A percentile compares a stretch with the other conserved stretches of the same genome.
Evolutionary conservation across 2,113 vertebrate genomes (phyloP).

Genomic region (Menura novaehollandiae): DNA sequence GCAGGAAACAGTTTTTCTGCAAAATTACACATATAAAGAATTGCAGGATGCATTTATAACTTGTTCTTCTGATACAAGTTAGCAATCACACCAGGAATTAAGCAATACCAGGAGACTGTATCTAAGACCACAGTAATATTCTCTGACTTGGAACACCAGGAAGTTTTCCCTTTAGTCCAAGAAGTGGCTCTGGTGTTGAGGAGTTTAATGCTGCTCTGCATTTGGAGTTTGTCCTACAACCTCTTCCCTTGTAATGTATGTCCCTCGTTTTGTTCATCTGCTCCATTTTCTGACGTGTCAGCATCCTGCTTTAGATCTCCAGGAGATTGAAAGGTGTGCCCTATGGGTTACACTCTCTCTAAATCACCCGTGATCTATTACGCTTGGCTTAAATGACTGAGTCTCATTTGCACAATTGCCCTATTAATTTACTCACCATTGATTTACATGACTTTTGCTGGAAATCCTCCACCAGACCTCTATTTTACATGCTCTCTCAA

Average conservation of each 20-base stretch:
- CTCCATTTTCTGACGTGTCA: constrained; percentile 63
- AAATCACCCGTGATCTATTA: constrained; percentile 68
- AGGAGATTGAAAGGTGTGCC: constrained; percentile 68
- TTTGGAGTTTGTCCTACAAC: not conserved
- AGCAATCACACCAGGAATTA: not conserved
- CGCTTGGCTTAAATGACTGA: constrained; percentile 54
- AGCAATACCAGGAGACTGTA: not conserved
- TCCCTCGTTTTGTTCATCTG: constrained; percentile 6
- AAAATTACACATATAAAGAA: not conserved
- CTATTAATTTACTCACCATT: constrained; percentile 75
- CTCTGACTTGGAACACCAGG: not conserved
- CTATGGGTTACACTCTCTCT: constrained; percentile 51
- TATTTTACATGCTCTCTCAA: constrained; percentile 5
- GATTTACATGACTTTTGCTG: constrained; percentile 71
- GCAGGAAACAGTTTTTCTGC: not conserved
- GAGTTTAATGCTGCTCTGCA: not conserved
- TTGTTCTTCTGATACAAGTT: not conserved
- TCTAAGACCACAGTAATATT: not conserved
- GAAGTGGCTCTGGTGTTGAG: not conserved
- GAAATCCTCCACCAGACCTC: constrained; percentile 47
- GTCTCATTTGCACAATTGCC: constrained; percentile 72
- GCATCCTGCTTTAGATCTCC: constrained; percentile 30
- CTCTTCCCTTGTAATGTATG: not conserved
- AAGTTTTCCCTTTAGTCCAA: not conserved
- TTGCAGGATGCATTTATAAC: not conserved